A percentile compares a stretch with the other conserved stretches of the same genome.
Conservation (phyloP, 2,888 invertebrate species). For the Rhopalosiphum nymphaeae region DNA sequence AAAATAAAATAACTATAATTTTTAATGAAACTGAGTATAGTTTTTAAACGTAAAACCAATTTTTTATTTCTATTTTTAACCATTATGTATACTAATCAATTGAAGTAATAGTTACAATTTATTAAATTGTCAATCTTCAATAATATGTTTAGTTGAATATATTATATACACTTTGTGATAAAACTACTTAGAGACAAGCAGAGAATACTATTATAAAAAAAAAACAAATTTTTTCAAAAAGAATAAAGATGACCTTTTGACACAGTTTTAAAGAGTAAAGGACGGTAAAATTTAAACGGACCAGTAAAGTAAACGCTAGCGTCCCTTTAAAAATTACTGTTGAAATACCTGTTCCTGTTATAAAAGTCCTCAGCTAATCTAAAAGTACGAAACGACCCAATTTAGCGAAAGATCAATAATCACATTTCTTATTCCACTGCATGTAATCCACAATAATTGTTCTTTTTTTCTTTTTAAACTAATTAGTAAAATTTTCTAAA, state of each 20-base stretch:
- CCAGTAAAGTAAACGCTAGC: background rate
- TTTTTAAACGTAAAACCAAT: background rate
- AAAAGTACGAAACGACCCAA: conserved; percentile 38
- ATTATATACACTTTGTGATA: background rate
- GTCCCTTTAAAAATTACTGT: background rate
- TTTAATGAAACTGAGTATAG: background rate
- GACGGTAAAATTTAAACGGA: background rate
- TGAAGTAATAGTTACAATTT: background rate
- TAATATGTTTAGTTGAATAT: background rate
- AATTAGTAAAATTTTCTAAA: background rate
- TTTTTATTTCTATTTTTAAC: background rate
- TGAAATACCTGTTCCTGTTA: background rate
- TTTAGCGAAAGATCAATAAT: background rate
- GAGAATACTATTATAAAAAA: background rate
- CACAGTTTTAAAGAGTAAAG: conserved; percentile 22
- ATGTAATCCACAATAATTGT: background rate
- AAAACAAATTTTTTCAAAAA: background rate
- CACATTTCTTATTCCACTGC: background rate
- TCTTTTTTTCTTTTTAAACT: background rate
- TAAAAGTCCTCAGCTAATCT: background rate
- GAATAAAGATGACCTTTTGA: conserved; percentile 31
- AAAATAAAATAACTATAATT: background rate
- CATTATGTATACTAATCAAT: background rate
- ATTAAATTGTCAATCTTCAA: background rate
- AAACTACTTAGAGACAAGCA: background rate